These are phyloP conservation scores for Gila orcuttii DNA, from an alignment of 2,113 vertebrate genomes.

Conservation along the genomic window DNA sequence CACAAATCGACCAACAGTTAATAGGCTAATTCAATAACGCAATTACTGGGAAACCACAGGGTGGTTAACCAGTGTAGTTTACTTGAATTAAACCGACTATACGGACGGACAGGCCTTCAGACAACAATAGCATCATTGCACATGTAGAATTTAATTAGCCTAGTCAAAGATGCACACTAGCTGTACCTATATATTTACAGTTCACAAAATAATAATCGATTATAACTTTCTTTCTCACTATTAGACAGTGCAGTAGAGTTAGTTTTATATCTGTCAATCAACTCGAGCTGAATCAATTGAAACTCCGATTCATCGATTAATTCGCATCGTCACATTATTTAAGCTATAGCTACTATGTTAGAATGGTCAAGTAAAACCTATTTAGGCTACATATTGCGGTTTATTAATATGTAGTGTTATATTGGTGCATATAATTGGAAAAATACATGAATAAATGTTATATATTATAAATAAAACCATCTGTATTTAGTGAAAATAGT, in stretches of 20 bases:
- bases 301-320: not conserved
- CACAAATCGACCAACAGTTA: not conserved
- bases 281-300: not conserved
- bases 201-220: not conserved
- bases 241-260: not conserved
- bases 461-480: not conserved
- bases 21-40: not conserved
- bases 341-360: not conserved
- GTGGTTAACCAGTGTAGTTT: not conserved
- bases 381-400: not conserved
- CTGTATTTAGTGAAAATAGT: not conserved
- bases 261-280: not conserved
- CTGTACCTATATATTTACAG: not conserved
- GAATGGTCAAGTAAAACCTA: not conserved
- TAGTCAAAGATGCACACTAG: not conserved
- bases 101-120: not conserved
- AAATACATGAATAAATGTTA: not conserved
- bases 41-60: not conserved
- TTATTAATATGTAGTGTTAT: not conserved
- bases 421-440: not conserved
- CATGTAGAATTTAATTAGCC: not conserved
- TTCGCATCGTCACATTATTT: not conserved
- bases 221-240: too few species aligned
- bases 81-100: not conserved
- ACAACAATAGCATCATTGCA: not conserved